A percentile compares a stretch with the other conserved stretches of the same genome.
phyloP scores from a whole-genome alignment of 2,113 vertebrate genomes.

The Grantiella picta region DNA sequence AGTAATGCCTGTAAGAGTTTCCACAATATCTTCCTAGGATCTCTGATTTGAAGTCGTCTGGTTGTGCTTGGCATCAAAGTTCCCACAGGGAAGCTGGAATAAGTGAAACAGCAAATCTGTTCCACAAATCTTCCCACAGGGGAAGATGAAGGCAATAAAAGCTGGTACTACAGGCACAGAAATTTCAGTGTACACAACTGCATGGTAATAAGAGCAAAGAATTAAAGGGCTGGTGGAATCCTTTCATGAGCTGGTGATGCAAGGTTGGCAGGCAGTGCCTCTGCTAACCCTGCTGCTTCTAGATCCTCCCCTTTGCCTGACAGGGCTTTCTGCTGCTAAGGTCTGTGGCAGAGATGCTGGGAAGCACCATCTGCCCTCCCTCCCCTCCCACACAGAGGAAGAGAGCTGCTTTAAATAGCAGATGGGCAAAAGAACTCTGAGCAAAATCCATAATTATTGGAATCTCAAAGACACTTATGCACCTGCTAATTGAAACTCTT shows the following conservation, averaged over 20 bases:
- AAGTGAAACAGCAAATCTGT: neutral
- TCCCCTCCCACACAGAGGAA: neutral
- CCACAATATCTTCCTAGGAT: neutral
- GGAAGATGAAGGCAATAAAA: neutral
- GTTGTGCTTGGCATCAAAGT: neutral
- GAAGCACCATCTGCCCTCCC: neutral
- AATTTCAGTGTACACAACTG: neutral
- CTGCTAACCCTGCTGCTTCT: neutral
- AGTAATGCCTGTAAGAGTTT: neutral
- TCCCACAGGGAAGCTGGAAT: neutral
- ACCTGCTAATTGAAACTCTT: neutral
- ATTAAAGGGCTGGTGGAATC: neutral
- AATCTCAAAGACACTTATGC: neutral
- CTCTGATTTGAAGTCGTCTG: neutral
- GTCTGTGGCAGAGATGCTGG: rapidly evolving
- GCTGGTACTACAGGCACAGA: neutral
- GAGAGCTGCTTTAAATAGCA: neutral
- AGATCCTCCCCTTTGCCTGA: neutral
- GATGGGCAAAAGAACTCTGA: neutral
- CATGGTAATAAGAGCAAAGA: neutral
- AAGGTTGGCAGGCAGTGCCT: neutral
- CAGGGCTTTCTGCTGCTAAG: neutral
- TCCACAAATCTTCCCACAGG: too few species aligned
- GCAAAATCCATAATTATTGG: neutral
- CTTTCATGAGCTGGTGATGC: neutral